Base-by-base conservation (phyloP, 2,888 invertebrate genomes). In the Galeopsomyia nigrocyanea region DNA sequence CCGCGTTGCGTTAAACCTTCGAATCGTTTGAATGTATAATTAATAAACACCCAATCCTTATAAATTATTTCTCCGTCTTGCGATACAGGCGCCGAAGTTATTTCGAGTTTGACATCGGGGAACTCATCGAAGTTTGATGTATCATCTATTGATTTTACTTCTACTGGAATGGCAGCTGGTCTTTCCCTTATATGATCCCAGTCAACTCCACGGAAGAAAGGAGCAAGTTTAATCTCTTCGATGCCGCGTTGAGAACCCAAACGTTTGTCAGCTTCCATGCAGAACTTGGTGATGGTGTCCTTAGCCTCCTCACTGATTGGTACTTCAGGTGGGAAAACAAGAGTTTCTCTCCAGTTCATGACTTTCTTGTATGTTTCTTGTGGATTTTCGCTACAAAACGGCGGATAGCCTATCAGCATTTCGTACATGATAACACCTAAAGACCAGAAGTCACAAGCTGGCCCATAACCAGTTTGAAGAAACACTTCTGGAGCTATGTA, bases 121-220 rank as follows among this genome's bases (percentile, higher is more conserved):
- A 99, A 99, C 83, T 99, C 99, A 88, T 99, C 99, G 87, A 99
- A 99, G 89, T 99, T 99, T 78, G 98, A 98, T 56, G 99, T 99
- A 88, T 99, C 99, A 87, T 99, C 99, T 82, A 99, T 99, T 79
- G 98, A 98, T 86, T 95, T 95, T 73, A 99, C 98, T 86, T 98
- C 97, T 26, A 99, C 97, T 61, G 96, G 94, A 87, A 99, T 98
- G 81, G 99, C 99, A 75, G 99, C 97, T 64, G 99, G 99, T 71
- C 99, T 91, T 87, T 99, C 99, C 76, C 99, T 91, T 83, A 99
- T 99, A 88, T 99, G 98, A 82, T 95, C 97, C 99, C 99, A 99
- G 88, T 99, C 99, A 69, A 99, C 97, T 80, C 95, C 97, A 79
- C 94, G 92, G 90, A 99, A 99, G 90, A 99, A 99, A 71, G 94